Base-by-base conservation (phyloP, 37 sponge, comb jelly and placozoan genomes). In the Corticium candelabrum region DNA sequence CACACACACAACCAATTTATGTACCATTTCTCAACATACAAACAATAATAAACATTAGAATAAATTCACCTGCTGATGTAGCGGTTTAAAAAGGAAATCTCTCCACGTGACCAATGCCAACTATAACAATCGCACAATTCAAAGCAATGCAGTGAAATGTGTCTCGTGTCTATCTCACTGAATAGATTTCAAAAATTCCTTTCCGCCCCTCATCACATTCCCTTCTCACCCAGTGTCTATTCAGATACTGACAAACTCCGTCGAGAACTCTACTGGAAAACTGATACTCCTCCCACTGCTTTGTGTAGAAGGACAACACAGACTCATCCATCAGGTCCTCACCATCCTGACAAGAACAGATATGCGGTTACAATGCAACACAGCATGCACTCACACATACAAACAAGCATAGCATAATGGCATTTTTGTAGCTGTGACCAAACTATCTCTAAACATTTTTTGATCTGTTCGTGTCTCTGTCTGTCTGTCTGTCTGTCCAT, bases 171-270 rank as follows among this genome's bases (percentile, higher is more conserved):
- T 2, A 31, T 7, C 82, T 76, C 70, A 85, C 74, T 37, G 67
- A 85, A 76, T 90, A 98, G 31, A 98, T 86, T 27, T 98, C 99
- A 56, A 79, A 82, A 67, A 94, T 86, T 30, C 91, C 88, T 40
- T 86, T 89, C 76, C 90, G 87, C n/a, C 99, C 99, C 76, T 98
- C 99, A 37, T 94, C 99, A 67, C 90, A 81, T 79, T 98, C 93
- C 74, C 99, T 79, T 78, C 91, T 98, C 35, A 98, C 95, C 95
- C 95, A 98, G 78, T 98, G 99, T 1, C 96, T 79, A 80, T 98
- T 98, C 15, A 98, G 83, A 80, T 98, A 98, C 67, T 82, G 80
- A 80, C 90, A 98, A 38, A 98, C 89, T 0, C 99, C 99, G 67
- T 98, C 84, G 2, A 98, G 82, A 40, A 98, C 99, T 68, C 85